Evolutionary conservation across 1,140 invertebrate genomes (phyloP).

Genomic region (Diuraphis noxia): DNA sequence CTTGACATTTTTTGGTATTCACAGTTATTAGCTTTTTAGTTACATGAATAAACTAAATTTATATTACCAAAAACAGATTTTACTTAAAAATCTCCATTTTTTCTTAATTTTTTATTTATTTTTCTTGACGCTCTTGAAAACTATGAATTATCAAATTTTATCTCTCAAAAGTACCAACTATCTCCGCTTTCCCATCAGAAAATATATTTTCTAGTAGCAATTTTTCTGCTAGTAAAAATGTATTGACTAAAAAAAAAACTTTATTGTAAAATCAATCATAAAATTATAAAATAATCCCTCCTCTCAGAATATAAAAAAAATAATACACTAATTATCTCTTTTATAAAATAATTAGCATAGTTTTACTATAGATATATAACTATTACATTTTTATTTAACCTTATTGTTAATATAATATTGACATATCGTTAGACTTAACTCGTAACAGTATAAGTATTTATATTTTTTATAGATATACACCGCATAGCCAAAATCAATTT

Average conservation of each 20-base stretch:
- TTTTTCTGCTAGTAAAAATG: neutral
- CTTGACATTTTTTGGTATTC: no score
- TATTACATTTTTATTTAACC: neutral
- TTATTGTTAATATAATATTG: neutral
- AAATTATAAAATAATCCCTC: no score
- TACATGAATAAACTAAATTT: no score
- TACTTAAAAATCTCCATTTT: no score
- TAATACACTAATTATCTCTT: neutral
- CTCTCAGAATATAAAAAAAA: neutral
- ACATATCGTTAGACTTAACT: neutral
- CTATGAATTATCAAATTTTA: neutral
- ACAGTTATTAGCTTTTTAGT: no score
- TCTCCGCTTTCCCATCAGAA: neutral
- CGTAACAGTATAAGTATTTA: neutral
- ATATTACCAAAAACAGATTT: no score
- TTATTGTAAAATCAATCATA: neutral
- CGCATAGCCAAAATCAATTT: neutral
- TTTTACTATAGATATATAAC: neutral
- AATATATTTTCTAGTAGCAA: no score
- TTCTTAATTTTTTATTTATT: no score
- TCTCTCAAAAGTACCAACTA: neutral
- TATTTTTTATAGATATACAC: slow-evolving; percentile 16
- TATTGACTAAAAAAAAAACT: neutral
- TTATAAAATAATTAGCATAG: neutral
- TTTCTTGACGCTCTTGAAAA: neutral